Percentiles rank a stretch among this genome's conserved stretches.
These are phyloP conservation scores for Polyommatus icarus DNA, from an alignment of 2,888 invertebrate species.

Conservation along the genomic window DNA sequence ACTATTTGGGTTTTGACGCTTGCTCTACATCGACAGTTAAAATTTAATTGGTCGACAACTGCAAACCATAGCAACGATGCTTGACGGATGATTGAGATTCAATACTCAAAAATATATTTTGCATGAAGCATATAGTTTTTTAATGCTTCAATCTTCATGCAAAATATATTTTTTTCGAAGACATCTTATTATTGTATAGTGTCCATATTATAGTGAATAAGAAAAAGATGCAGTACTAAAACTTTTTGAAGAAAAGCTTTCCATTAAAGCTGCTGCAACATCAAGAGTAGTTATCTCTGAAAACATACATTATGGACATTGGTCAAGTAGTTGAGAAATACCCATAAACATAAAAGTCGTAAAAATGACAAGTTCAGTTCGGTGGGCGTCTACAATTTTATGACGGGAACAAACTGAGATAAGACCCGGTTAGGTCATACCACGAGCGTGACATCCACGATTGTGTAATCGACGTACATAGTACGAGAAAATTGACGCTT, in stretches of 20 bases:
- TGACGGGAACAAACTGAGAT: constrained; percentile 25
- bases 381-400: constrained; percentile 13
- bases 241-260: background rate
- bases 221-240: no score
- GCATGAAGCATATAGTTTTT: no score
- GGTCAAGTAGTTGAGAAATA: background rate
- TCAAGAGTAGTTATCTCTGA: background rate
- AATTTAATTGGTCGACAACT: background rate
- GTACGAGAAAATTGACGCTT: background rate
- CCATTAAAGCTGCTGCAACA: background rate
- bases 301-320: background rate
- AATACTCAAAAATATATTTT: no score
- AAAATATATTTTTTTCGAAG: no score
- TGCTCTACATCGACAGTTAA: no score
- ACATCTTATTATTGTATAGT: no score
- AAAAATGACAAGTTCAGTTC: constrained; percentile 18
- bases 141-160: no score
- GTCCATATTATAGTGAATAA: no score
- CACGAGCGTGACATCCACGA: constrained; percentile 14
- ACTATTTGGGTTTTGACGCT: no score
- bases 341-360: constrained; percentile 7
- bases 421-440: constrained; percentile 14
- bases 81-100: background rate
- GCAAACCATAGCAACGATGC: no score
- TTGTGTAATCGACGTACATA: constrained; percentile 11